Percentiles rank a stretch among this genome's conserved stretches.
These are phyloP conservation scores for Anthonomus grandis DNA, from an alignment of 1,140 invertebrate genomes.

Conservation along the genomic window DNA sequence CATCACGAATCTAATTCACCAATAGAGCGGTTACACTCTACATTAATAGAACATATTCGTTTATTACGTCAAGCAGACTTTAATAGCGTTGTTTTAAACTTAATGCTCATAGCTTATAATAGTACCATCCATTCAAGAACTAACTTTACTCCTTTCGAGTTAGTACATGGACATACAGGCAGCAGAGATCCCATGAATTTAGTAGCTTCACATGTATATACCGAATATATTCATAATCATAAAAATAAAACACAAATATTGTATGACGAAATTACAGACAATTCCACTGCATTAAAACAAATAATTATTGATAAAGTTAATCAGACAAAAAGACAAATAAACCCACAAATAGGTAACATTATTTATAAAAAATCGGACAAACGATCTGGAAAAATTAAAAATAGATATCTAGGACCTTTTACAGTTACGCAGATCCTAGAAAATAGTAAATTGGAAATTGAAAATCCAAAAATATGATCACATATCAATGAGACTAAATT, in stretches of 20 bases:
- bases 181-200: too few species aligned
- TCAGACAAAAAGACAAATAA: slow-evolving; percentile 1
- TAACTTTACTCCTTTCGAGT: too few species aligned
- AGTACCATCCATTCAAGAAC: too few species aligned
- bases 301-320: slow-evolving; percentile 18
- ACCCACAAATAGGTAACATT: slow-evolving; percentile 4
- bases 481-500: slow-evolving; percentile 19
- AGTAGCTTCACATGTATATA: slow-evolving; percentile 8
- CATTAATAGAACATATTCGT: too few species aligned
- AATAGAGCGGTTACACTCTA: too few species aligned
- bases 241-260: slow-evolving; percentile 13
- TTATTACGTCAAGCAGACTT: too few species aligned
- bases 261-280: too few species aligned
- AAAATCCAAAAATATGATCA: slow-evolving; percentile 10
- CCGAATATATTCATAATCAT: slow-evolving; percentile 6
- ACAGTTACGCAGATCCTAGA: slow-evolving; percentile 9
- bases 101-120: too few species aligned
- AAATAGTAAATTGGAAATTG: slow-evolving; percentile 13
- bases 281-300: too few species aligned
- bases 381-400: slow-evolving; percentile 12
- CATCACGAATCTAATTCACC: too few species aligned
- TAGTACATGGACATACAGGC: neutral
- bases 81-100: too few species aligned
- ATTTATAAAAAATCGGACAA: slow-evolving; percentile 9
- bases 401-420: slow-evolving; percentile 15